Evolutionary conservation across 2,113 vertebrate species (phyloP).

Genomic region (Excalfactoria chinensis): DNA sequence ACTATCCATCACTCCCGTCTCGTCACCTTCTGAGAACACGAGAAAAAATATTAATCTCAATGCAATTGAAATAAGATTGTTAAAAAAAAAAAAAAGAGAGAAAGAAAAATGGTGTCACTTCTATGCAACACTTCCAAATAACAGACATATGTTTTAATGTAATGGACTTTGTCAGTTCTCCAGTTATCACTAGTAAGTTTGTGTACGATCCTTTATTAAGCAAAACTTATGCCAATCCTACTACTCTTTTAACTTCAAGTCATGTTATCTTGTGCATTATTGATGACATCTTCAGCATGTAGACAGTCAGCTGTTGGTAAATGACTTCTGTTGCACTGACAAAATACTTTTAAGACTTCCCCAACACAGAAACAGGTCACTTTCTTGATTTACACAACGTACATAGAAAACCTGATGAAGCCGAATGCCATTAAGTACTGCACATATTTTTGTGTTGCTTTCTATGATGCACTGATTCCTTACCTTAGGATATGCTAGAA

Average conservation of each 20-base stretch:
- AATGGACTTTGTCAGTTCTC: constrained; percentile 49
- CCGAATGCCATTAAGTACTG: neutral
- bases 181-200: constrained; percentile 33
- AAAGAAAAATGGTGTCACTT: constrained; percentile 32
- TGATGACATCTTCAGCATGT: constrained; percentile 54
- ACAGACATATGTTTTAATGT: constrained; percentile 7
- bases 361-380: constrained; percentile 47
- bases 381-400: constrained; percentile 40
- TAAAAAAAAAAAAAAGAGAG: constrained; percentile 9
- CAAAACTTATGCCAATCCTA: constrained; percentile 58
- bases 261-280: constrained; percentile 61
- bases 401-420: neutral
- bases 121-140: constrained; percentile 16
- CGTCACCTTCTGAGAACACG: constrained; percentile 89
- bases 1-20: constrained; percentile 98
- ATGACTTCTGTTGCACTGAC: neutral
- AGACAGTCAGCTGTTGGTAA: constrained; percentile 68
- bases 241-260: constrained; percentile 53
- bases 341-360: constrained; percentile 16
- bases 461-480: neutral
- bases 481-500: neutral
- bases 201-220: constrained; percentile 58
- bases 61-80: constrained; percentile 43
- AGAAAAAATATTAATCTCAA: constrained; percentile 63
- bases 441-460: neutral